Percentiles rank a stretch among this genome's conserved stretches.
phyloP scores from a whole-genome alignment of 2,113 vertebrate genomes.

The Sorex araneus region DNA sequence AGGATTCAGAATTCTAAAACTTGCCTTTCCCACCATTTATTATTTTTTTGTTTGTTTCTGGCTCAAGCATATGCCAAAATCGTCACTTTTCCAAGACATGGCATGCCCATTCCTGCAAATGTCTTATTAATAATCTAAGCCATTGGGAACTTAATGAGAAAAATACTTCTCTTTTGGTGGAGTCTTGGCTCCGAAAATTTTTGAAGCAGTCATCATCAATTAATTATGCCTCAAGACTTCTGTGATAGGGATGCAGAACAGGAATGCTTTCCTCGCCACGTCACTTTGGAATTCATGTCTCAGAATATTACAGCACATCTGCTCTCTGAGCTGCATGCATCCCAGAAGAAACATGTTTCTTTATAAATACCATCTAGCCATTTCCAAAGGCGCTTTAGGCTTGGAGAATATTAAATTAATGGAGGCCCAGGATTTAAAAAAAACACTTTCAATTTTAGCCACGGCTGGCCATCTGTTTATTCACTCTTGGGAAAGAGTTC shows the following conservation, averaged over 20 bases:
- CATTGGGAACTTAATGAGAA: slow-evolving; percentile 72
- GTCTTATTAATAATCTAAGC: slow-evolving; percentile 55
- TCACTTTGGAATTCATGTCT: slow-evolving; percentile 64
- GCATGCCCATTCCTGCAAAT: slow-evolving; percentile 50
- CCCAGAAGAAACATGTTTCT: slow-evolving; percentile 66
- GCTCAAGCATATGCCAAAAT: slow-evolving; percentile 15
- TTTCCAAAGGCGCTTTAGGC: slow-evolving; percentile 65
- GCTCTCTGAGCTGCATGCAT: slow-evolving; percentile 63
- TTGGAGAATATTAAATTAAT: slow-evolving; percentile 65
- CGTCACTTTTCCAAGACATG: slow-evolving; percentile 56
- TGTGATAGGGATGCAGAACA: slow-evolving; percentile 39
- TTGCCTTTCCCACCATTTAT: slow-evolving; percentile 64
- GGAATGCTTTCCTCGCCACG: slow-evolving; percentile 56
- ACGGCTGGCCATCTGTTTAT: slow-evolving; percentile 79
- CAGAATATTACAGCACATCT: slow-evolving; percentile 57
- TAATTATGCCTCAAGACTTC: slow-evolving; percentile 74
- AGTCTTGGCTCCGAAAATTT: slow-evolving; percentile 66
- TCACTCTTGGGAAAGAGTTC: slow-evolving; percentile 73
- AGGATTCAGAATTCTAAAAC: slow-evolving; percentile 43
- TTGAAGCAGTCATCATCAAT: slow-evolving; percentile 70
- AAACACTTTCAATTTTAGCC: slow-evolving; percentile 79
- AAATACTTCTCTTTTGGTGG: slow-evolving; percentile 65
- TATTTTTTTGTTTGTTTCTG: slow-evolving; percentile 57
- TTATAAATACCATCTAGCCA: slow-evolving; percentile 42
- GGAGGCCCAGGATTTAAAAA: slow-evolving; percentile 75